Percentiles rank a stretch among this genome's conserved stretches.
These are phyloP conservation scores for Calyptommatus sinebrachiatus DNA, from an alignment of 2,113 vertebrate species.

Conservation along the genomic window DNA sequence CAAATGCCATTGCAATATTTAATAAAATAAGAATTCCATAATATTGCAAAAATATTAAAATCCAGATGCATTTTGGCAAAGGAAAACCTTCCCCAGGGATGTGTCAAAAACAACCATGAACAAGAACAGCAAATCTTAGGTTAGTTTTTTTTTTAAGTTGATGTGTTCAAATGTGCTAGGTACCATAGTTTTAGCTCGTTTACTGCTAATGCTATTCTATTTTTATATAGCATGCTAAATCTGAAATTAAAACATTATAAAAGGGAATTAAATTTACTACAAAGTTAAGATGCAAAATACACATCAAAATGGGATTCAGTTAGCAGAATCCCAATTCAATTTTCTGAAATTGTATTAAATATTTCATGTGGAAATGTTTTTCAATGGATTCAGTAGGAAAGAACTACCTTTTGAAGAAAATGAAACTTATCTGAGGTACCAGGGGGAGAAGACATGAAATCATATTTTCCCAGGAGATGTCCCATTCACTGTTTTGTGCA, in stretches of 20 bases:
- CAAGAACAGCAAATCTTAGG: too few relatives aligned
- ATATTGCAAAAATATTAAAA: not conserved
- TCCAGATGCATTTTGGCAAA: too few relatives aligned
- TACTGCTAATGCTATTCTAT: not conserved
- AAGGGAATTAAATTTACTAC: not conserved
- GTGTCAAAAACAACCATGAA: too few relatives aligned
- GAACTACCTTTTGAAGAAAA: too few relatives aligned
- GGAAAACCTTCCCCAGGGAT: too few relatives aligned
- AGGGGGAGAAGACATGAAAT: too few relatives aligned
- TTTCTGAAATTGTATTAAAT: not conserved
- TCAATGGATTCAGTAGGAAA: not conserved
- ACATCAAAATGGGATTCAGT: not conserved
- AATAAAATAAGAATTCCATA: not conserved
- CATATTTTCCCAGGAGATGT: too few relatives aligned
- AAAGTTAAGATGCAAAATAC: not conserved
- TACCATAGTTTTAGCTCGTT: not conserved
- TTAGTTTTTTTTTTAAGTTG: too few relatives aligned
- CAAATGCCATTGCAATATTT: too few relatives aligned
- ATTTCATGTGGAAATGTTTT: conserved; percentile 8
- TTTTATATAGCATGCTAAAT: not conserved
- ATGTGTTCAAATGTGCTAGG: not conserved
- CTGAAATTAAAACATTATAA: not conserved
- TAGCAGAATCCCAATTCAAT: conserved; percentile 8
- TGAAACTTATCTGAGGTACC: too few relatives aligned
- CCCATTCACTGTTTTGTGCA: too few relatives aligned